Evolutionary conservation across 2,113 vertebrate genomes (phyloP), one percentile per base, ranked within the genome.

Genomic region (Anhinga rufa): DNA sequence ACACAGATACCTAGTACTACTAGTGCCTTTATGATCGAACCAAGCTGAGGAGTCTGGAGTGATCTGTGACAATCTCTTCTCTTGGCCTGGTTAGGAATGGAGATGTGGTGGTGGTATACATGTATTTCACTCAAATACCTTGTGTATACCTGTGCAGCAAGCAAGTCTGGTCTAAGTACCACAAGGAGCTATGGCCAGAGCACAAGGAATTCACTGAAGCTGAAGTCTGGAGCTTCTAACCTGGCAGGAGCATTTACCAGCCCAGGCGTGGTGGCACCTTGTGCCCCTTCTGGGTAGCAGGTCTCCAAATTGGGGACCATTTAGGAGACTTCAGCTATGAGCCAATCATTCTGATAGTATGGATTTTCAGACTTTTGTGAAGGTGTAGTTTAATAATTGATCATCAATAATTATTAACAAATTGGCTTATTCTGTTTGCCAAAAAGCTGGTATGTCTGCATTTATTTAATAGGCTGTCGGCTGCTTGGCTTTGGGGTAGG

Each of bases 41-140:
- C 2, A 34, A 42, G 25, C 62, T 69, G 62, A 15, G 82, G 18
- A 14, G 15, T 4, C 7, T 26, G 34, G 60, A 38, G 49, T 38
- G 17, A 16, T 44, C 12, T 60, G 20, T 10, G 3, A 11, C 19
- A 54, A 22, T 3, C 14, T 71, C 17, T 34, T 40, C 31, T 52
- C 14, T 14, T 14, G 36, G 21, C 15, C 21, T 85, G 42, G 3
- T 0, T 51, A 19, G 64, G 21, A 52, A 7, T 7, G 12, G n/a
- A 14, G 38, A 13, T 31, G 19, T 2, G 36, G 17, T 51, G 24
- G 68, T 40, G 28, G 7, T 22, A 1, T 24, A 2, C 0, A 0
- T 36, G 22, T 46, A 8, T 49, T 60, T 60, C 24, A 64, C 28
- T 10, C 1, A 1, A 8, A 22, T 52, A 13, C 38, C 28, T 38